phyloP scores from a whole-genome alignment of 2,797 vertebrate species.

The Peromyscus melanophrys region DNA sequence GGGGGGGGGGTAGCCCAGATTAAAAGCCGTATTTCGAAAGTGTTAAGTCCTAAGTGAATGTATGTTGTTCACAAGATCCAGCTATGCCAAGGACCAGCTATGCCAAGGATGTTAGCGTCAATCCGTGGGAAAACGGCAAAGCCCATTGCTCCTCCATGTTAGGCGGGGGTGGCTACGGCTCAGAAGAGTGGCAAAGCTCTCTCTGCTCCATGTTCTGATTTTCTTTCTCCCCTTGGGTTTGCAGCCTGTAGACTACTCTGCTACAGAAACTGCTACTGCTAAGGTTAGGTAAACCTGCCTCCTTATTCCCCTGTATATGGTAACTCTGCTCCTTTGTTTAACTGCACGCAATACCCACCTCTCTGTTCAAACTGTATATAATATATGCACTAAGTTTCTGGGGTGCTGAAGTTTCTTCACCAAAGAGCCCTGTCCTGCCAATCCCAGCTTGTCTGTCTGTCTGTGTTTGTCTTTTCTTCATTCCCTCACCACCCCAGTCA shows the following conservation, averaged over 20 bases:
- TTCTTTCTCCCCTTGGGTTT: background rate
- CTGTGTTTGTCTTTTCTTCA: background rate
- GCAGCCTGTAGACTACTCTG: background rate
- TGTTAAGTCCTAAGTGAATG: background rate
- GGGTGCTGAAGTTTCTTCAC: background rate
- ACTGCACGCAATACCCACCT: background rate
- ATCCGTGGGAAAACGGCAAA: background rate
- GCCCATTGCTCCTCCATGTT: background rate
- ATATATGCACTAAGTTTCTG: background rate
- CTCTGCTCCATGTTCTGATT: background rate
- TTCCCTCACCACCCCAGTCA: background rate
- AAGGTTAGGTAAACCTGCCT: background rate
- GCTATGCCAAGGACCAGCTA: background rate
- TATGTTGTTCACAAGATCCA: background rate
- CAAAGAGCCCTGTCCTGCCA: background rate
- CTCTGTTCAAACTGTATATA: background rate
- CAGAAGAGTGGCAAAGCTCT: too few relatives aligned
- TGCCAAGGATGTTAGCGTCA: background rate
- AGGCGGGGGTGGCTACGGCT: background rate
- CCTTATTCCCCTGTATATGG: background rate
- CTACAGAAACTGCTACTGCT: background rate
- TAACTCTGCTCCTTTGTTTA: background rate
- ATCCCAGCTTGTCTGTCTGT: background rate
- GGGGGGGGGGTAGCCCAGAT: background rate
- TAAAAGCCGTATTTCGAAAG: conserved; percentile 1